Base-by-base conservation (phyloP, 2,113 vertebrate genomes). In the Hypomesus transpacificus region DNA sequence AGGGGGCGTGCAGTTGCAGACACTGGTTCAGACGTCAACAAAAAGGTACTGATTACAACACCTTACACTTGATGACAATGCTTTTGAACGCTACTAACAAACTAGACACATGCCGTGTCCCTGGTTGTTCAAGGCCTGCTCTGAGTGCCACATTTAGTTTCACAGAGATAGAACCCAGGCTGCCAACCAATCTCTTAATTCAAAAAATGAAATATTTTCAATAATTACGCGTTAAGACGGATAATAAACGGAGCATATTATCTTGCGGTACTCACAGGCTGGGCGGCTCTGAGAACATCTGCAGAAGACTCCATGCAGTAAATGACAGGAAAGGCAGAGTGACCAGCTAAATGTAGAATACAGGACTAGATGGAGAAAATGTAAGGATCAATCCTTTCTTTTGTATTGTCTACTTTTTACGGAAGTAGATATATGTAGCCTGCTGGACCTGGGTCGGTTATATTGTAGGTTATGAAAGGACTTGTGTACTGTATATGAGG, bases 261-360 rank as follows among this genome's bases (percentile, higher is more conserved):
- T 59, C 14, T 3, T 14, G 11, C 14, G n/a, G 16, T 13, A 83
- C 94, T 13, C 87, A 97, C 96, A 0, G 87, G 79, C 3, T 78
- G 71, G 16, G 95, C 87, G n/a, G 90, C 87, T 4, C 67, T 65
- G 26, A 90, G 76, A 66, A 95, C 88, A 0, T 94, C 73, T 0
- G 68, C 59, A 50, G 93, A 73, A 0, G 92, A 90, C 85, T 96
- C 94, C 89, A 98, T 84, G 87, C 95, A 98, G 87, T 90, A 79
- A 77, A 96, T 90, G 53, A 93, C 60, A 0, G 87, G 63, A 74
- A 96, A 87, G 0, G 54, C 69, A 3, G 87, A 13, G 31, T 82
- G 14, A 21, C 65, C 7, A 0, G 90, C 83, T n/a, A 84, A 50
- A 18, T 94, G 68, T 76, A 94, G 82, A 68, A 96, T 59, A 46